Evolutionary conservation across 2,797 vertebrate species (phyloP).

Genomic region (Cossypha heuglini): DNA sequence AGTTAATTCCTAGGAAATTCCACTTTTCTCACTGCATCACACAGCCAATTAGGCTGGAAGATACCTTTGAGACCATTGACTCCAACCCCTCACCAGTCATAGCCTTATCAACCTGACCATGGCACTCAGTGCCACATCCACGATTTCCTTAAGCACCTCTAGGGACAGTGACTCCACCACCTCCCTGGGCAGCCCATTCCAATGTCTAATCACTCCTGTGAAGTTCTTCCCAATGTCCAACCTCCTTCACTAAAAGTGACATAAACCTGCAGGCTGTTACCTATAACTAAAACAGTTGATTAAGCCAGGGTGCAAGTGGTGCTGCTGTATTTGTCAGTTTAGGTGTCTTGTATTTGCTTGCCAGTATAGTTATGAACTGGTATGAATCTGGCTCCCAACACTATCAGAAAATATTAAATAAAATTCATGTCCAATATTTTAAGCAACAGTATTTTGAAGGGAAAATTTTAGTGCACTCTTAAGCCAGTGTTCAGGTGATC

Average conservation of each 20-base stretch:
- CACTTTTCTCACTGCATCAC: neutral
- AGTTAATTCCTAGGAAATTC: neutral
- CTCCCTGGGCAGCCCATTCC: neutral
- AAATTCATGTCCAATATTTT: neutral
- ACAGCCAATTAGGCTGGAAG: neutral
- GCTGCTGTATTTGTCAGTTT: neutral
- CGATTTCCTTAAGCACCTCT: neutral
- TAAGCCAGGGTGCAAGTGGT: neutral
- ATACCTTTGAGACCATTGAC: neutral
- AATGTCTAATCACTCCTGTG: too few relatives aligned
- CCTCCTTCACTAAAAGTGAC: neutral
- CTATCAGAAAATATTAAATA: neutral
- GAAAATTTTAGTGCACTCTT: neutral
- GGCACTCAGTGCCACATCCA: neutral
- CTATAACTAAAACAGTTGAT: neutral
- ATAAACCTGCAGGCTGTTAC: neutral
- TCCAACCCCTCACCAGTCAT: neutral
- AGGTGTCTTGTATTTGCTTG: neutral
- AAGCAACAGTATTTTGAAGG: neutral
- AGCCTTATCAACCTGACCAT: neutral
- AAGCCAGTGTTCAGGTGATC: neutral
- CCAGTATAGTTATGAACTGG: neutral
- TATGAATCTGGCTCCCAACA: neutral
- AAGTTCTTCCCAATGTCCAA: neutral
- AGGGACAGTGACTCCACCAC: neutral